These are phyloP conservation scores for Papilio polytes DNA, from an alignment of 1,140 invertebrate species.

Conservation along the genomic window DNA sequence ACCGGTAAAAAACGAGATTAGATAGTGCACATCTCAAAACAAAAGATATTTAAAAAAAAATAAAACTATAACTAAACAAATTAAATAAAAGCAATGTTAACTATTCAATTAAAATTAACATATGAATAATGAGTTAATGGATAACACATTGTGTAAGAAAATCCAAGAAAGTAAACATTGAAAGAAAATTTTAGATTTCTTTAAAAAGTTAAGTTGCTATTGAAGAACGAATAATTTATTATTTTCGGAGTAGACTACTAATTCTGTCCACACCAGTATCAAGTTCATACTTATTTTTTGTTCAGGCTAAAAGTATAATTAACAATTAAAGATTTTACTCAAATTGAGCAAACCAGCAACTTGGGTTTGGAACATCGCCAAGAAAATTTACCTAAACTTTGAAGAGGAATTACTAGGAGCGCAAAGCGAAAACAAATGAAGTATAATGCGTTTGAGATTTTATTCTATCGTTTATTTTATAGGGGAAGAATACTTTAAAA, in stretches of 20 bases:
- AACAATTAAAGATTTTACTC: slow-evolving; percentile 14
- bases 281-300: neutral
- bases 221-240: too few relatives aligned
- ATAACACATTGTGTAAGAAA: too few relatives aligned
- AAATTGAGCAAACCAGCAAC: neutral
- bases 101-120: too few relatives aligned
- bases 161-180: too few relatives aligned
- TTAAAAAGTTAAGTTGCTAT: too few relatives aligned
- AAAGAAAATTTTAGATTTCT: too few relatives aligned
- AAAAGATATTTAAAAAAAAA: too few relatives aligned
- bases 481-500: too few relatives aligned
- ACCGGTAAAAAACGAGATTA: neutral
- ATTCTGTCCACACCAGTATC: neutral
- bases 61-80: neutral
- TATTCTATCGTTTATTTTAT: neutral
- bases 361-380: slow-evolving; percentile 7
- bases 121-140: too few relatives aligned
- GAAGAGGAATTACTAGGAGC: neutral
- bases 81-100: too few relatives aligned
- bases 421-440: slow-evolving; percentile 19
- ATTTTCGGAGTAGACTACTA: neutral
- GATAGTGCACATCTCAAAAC: too few relatives aligned
- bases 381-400: slow-evolving; percentile 22
- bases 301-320: slow-evolving; percentile 6
- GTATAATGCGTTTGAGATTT: neutral